These are phyloP conservation scores for Cecropterus lyciades DNA, from an alignment of 1,140 invertebrate genomes.

Conservation along the genomic window DNA sequence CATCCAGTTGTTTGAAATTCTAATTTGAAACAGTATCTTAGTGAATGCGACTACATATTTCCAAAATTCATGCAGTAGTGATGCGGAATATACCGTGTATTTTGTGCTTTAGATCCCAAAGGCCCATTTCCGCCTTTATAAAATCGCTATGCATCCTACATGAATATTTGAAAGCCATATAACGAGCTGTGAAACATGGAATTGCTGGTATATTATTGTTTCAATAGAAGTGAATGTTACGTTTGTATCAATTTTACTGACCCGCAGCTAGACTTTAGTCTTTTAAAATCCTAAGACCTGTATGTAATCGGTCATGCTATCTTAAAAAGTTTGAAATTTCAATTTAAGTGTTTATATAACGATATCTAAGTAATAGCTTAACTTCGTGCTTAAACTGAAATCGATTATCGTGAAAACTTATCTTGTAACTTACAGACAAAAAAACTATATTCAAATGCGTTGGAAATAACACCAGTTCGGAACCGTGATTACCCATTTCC, in stretches of 20 bases:
- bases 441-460: not conserved
- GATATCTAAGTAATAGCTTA: too few species aligned
- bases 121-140: constrained; percentile 22
- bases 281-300: too few species aligned
- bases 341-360: too few species aligned
- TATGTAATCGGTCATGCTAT: too few species aligned
- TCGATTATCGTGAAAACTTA: too few species aligned
- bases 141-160: constrained; percentile 1
- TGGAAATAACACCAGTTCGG: not conserved
- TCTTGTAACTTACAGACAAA: too few species aligned
- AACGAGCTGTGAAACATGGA: not conserved
- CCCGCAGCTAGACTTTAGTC: too few species aligned
- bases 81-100: not conserved
- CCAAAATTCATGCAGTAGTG: not conserved
- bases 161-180: constrained; percentile 20
- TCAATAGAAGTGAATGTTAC: not conserved
- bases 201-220: not conserved
- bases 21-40: not conserved
- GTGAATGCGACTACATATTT: not conserved
- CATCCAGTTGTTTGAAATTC: not conserved
- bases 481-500: constrained; percentile 14
- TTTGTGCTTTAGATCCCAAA: constrained; percentile 15
- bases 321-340: too few species aligned
- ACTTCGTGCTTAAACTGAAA: too few species aligned
- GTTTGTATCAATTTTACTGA: too few species aligned